phyloP scores from a whole-genome alignment of 2,797 vertebrate genomes.

The Acomys russatus region DNA sequence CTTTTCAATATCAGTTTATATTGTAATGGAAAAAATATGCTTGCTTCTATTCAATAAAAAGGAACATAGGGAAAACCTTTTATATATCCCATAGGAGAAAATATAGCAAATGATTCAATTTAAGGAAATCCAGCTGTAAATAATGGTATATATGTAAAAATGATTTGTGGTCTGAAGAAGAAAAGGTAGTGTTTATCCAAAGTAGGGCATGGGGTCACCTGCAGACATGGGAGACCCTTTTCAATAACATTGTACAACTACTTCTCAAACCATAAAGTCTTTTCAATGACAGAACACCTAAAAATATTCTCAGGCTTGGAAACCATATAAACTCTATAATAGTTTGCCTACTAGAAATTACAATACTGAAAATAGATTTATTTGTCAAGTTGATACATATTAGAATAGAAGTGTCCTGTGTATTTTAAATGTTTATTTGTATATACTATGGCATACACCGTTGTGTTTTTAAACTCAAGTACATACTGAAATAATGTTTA shows the following conservation, averaged over 20 bases:
- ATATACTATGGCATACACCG: not conserved
- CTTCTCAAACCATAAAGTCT: not conserved
- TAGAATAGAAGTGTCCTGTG: not conserved
- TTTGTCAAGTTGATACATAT: not conserved
- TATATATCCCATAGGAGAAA: not conserved
- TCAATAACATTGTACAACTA: not conserved
- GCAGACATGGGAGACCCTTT: not conserved
- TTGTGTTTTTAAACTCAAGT: not conserved
- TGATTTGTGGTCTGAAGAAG: constrained; percentile 33
- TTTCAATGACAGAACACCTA: not conserved
- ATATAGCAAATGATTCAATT: not conserved
- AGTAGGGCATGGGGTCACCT: not conserved
- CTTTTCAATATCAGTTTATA: constrained; percentile 60
- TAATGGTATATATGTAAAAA: constrained; percentile 57
- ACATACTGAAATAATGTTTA: not conserved
- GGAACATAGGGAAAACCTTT: constrained; percentile 10
- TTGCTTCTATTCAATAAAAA: constrained; percentile 55
- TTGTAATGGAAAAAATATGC: not conserved
- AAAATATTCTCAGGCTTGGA: not conserved
- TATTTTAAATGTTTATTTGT: not conserved
- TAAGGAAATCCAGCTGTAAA: constrained; percentile 55
- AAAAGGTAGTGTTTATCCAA: not conserved
- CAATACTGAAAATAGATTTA: not conserved
- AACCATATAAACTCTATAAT: not conserved
- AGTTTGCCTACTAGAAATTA: not conserved